Conservation (phyloP, 2,797 vertebrate genomes). For the Mormyrops attenuatus region DNA sequence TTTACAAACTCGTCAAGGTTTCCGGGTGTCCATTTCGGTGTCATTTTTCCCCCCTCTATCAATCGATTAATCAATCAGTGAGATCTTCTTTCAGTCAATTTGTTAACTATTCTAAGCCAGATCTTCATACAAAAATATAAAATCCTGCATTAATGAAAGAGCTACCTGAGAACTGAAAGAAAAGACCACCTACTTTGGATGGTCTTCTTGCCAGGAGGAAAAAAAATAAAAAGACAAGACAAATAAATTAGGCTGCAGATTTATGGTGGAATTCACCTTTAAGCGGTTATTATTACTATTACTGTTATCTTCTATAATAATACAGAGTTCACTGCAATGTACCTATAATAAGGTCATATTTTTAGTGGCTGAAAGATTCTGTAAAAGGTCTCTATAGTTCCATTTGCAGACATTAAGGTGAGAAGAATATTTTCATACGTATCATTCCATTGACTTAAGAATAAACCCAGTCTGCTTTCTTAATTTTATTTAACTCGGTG, state of each 20-base stretch:
- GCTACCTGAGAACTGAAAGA: not conserved
- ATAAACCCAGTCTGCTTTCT: not conserved
- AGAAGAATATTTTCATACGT: not conserved
- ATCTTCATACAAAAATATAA: not conserved
- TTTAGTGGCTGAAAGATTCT: not conserved
- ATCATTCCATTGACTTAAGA: not conserved
- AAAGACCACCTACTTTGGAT: not conserved
- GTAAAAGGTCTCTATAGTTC: not conserved
- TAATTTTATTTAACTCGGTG: not conserved
- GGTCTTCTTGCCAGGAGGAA: not conserved
- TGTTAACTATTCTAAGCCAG: not conserved
- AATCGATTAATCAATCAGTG: not conserved
- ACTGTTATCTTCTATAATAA: not conserved
- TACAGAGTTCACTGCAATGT: not conserved
- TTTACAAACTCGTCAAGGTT: not conserved
- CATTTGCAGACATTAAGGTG: not conserved
- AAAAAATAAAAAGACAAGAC: not conserved
- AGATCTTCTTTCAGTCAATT: not conserved
- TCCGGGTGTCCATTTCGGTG: not conserved
- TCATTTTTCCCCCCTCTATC: not conserved
- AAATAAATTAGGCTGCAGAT: not conserved
- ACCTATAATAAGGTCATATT: not conserved
- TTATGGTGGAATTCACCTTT: not conserved
- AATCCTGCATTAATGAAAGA: not conserved
- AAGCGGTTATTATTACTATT: not conserved